phyloP scores from a whole-genome alignment of 1,140 invertebrate genomes.

The Euborellia annulipes region DNA sequence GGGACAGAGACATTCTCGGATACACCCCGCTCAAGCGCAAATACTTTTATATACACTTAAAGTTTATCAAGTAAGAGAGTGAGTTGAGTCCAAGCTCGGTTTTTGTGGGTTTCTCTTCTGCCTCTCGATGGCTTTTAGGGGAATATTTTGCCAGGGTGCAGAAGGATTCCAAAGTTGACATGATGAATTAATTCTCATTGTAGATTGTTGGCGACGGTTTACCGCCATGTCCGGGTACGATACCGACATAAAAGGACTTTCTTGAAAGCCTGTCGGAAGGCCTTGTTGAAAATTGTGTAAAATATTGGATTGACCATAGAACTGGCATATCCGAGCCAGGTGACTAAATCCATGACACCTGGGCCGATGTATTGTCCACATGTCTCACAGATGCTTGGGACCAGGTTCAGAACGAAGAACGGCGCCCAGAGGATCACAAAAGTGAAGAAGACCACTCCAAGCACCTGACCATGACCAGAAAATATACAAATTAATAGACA shows the following conservation, averaged over 20 bases:
- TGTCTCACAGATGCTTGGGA: slow-evolving; percentile 58
- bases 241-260: slow-evolving; percentile 70
- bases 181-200: no score
- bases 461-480: slow-evolving; percentile 28
- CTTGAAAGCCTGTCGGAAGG: slow-evolving; percentile 79
- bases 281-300: slow-evolving; percentile 89
- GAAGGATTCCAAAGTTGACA: no score
- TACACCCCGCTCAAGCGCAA: no score
- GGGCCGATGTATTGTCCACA: slow-evolving; percentile 56
- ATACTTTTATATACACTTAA: no score
- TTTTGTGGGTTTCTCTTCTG: no score
- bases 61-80: no score
- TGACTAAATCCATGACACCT: slow-evolving; percentile 68
- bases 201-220: no score
- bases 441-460: slow-evolving; percentile 84
- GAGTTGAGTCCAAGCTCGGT: no score
- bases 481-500: no score
- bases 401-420: slow-evolving; percentile 77
- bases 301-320: slow-evolving; percentile 90
- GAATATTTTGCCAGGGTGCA: no score
- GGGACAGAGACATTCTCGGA: no score
- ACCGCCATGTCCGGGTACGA: slow-evolving; percentile 38
- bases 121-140: no score
- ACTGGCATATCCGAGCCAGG: slow-evolving; percentile 84
- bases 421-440: slow-evolving; percentile 89